phyloP scores from a whole-genome alignment of 1,140 invertebrate genomes.

The Drosophila persimilis region DNA sequence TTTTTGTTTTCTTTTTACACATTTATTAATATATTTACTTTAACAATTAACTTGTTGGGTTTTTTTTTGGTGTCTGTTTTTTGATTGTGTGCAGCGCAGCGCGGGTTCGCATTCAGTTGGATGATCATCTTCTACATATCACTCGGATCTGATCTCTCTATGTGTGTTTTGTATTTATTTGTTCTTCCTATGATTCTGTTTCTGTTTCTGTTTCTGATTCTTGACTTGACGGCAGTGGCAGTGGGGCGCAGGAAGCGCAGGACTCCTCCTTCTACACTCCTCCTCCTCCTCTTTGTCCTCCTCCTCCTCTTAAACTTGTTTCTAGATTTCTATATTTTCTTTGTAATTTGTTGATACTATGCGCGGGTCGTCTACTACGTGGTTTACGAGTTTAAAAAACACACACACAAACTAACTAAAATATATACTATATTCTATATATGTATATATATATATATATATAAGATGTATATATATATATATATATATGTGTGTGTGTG shows the following conservation, averaged over 20 bases:
- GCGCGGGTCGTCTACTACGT: constrained; percentile 16
- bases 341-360: constrained; percentile 41
- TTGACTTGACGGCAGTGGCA: too few species aligned
- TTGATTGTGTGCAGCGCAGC: constrained; percentile 59
- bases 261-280: not conserved
- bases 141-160: too few species aligned
- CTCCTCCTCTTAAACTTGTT: constrained; percentile 10
- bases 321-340: constrained; percentile 19
- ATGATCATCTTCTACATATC: too few species aligned
- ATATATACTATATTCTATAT: constrained; percentile 33
- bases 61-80: constrained; percentile 54
- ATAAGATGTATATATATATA: constrained; percentile 8
- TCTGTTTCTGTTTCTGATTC: too few species aligned
- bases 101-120: constrained; percentile 19
- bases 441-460: constrained; percentile 22
- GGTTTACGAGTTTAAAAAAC: constrained; percentile 48
- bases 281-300: constrained; percentile 6
- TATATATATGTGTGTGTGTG: constrained; percentile 11
- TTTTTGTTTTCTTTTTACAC: constrained; percentile 5
- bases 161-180: not conserved
- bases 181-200: too few species aligned
- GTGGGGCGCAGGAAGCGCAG: too few species aligned
- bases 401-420: constrained; percentile 53
- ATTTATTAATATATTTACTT: too few species aligned
- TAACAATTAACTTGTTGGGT: not conserved